Evolutionary conservation across 2,113 vertebrate species (phyloP).

Genomic region (Rhabdornis inornatus): DNA sequence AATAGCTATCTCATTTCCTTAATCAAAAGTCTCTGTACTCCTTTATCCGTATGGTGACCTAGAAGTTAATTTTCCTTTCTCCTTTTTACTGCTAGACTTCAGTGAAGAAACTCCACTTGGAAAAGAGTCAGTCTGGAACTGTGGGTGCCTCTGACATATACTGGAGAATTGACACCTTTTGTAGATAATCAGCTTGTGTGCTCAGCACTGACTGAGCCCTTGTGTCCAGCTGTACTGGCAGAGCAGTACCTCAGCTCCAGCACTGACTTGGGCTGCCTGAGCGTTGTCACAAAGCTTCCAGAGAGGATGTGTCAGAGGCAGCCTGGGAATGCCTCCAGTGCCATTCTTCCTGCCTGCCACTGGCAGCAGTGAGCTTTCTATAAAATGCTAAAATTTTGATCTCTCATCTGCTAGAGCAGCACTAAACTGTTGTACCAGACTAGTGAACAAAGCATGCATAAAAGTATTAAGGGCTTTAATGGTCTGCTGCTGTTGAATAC

Average conservation of each 20-base stretch:
- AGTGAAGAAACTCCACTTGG: neutral
- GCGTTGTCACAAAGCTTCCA: neutral
- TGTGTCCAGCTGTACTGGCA: neutral
- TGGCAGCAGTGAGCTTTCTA: neutral
- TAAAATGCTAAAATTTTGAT: neutral
- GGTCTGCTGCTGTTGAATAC: conserved; percentile 57
- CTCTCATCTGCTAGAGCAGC: conserved; percentile 7
- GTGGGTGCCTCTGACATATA: neutral
- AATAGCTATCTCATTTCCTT: neutral
- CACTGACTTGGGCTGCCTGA: fast-evolving
- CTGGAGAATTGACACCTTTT: neutral
- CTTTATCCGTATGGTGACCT: neutral
- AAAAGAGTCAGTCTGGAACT: neutral
- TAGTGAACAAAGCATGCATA: neutral
- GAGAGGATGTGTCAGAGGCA: neutral
- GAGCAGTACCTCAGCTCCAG: neutral
- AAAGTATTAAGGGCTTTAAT: conserved; percentile 60
- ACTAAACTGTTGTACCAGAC: neutral
- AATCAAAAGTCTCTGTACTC: neutral
- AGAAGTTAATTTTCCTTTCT: neutral
- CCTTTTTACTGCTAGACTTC: neutral
- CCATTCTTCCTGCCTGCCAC: neutral
- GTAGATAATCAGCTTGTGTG: neutral
- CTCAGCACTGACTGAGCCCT: neutral
- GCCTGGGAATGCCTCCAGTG: neutral